Base-by-base conservation (phyloP, 2,888 invertebrate species). In the Micropterix aruncella region DNA sequence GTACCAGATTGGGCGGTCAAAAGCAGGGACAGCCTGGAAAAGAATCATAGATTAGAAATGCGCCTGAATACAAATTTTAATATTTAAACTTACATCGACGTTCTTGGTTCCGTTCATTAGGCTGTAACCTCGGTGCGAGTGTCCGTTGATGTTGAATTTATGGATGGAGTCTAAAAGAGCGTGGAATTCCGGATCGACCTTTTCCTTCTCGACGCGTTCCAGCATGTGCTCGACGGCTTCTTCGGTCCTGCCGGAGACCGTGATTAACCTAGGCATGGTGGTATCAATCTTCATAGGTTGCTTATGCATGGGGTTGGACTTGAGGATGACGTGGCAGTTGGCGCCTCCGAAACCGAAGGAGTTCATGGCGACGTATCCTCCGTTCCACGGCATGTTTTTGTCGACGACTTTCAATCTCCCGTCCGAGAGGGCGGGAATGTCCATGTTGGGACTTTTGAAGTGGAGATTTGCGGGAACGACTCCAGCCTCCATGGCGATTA, bases 301-400 rank as follows among this genome's bases (percentile, higher is more conserved):
- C 58, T 78, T 81, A 3, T 77, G 79, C 57, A 81, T 81, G 1
- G 81, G 77, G 60, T 87, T 82, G 3, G 90, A 85, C 59, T 83
- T 80, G 12, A 95, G 72, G 52, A 95, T 74, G 1, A 91, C 67
- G 65, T 95, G 94, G n/a, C 89, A 92, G 65, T 94, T 94, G 38
- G 93, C 91, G 44, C 99, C 99, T 49, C 97, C 97, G 66, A 97
- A 97, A 15, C 97, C 97, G 64, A 99, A 99, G 5, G 95, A 95
- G 70, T 97, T 99, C 19, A 99, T 66, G 16, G 85, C 95, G 43
- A 90, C 82, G 47, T 90, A 74, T n/a, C 95, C 95, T 41, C 95
- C 95, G 44, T 83, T 79, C 85, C 89, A 95, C 18, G 81, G 78
- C 48, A 77, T 81, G 56, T 85, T 80, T 60, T 83, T 77, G 51